Percentiles rank a stretch among this genome's conserved stretches.
phyloP scores from a whole-genome alignment of 2,797 vertebrate genomes.

The Podargus strigoides region DNA sequence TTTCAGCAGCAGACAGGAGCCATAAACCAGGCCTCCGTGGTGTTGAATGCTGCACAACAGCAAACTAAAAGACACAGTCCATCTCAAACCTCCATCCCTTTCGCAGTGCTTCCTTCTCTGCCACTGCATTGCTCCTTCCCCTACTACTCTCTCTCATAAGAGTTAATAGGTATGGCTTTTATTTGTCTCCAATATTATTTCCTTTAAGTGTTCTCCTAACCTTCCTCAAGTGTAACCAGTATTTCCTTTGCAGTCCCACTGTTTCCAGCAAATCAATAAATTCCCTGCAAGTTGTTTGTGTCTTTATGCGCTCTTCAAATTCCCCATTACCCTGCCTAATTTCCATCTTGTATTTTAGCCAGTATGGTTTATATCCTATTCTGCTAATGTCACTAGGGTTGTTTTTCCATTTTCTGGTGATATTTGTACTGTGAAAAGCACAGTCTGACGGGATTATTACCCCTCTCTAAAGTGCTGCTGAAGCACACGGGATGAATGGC shows the following conservation, averaged over 20 bases:
- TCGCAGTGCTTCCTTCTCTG: background rate
- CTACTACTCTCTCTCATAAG: background rate
- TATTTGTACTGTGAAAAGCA: background rate
- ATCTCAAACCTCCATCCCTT: background rate
- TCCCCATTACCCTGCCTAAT: background rate
- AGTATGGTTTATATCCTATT: conserved; percentile 12
- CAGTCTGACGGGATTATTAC: background rate
- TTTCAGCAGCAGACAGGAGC: background rate
- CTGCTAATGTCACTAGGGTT: background rate
- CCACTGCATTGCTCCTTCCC: background rate
- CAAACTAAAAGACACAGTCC: background rate
- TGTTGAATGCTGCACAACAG: background rate
- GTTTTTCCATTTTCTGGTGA: conserved; percentile 10
- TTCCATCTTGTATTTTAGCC: conserved; percentile 38
- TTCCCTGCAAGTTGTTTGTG: background rate
- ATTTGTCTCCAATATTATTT: background rate
- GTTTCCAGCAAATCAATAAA: conserved; percentile 1
- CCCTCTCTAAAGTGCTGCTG: background rate
- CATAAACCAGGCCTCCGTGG: background rate
- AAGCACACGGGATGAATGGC: background rate
- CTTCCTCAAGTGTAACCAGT: background rate
- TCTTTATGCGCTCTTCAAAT: conserved; percentile 17
- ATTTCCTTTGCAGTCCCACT: background rate
- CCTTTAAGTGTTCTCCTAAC: background rate
- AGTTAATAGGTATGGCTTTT: background rate